Percentiles rank a stretch among this genome's conserved stretches.
Conservation (phyloP, 2,113 vertebrate species). For the Nymphicus hollandicus region DNA sequence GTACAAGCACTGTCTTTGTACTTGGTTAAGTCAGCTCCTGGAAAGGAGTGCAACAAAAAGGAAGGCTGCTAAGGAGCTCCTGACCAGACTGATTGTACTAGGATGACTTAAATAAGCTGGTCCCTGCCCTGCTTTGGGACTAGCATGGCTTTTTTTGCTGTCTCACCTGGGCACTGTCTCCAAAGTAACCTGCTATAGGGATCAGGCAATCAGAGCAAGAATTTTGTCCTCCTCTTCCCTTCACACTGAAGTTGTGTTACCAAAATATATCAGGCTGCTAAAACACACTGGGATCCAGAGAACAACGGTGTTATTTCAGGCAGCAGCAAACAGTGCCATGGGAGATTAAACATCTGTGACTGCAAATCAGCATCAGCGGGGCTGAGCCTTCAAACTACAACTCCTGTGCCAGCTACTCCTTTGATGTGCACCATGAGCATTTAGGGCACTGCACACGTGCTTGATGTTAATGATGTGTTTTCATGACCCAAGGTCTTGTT, state of each 20-base stretch:
- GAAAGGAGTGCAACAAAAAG: background rate
- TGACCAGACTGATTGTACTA: background rate
- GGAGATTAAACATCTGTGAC: slow-evolving; percentile 33
- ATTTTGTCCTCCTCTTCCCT: background rate
- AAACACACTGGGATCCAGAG: background rate
- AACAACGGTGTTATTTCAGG: background rate
- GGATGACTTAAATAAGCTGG: background rate
- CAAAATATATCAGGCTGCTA: background rate
- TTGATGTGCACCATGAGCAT: slow-evolving; percentile 26
- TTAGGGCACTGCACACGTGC: background rate
- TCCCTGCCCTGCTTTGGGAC: background rate
- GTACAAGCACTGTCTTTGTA: background rate
- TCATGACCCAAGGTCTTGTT: background rate
- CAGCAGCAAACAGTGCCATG: slow-evolving; percentile 20
- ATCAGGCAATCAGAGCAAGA: background rate
- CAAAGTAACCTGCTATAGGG: background rate
- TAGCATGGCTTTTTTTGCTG: background rate
- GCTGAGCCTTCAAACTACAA: slow-evolving; percentile 46
- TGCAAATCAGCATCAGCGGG: slow-evolving; percentile 16
- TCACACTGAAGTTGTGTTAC: background rate
- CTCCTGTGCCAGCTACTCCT: slow-evolving; percentile 26
- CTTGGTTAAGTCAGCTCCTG: background rate
- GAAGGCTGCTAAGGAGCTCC: background rate
- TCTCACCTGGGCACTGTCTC: background rate
- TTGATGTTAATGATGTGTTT: background rate